phyloP scores from a whole-genome alignment of 2,113 vertebrate genomes.

The Percina caprodes region DNA sequence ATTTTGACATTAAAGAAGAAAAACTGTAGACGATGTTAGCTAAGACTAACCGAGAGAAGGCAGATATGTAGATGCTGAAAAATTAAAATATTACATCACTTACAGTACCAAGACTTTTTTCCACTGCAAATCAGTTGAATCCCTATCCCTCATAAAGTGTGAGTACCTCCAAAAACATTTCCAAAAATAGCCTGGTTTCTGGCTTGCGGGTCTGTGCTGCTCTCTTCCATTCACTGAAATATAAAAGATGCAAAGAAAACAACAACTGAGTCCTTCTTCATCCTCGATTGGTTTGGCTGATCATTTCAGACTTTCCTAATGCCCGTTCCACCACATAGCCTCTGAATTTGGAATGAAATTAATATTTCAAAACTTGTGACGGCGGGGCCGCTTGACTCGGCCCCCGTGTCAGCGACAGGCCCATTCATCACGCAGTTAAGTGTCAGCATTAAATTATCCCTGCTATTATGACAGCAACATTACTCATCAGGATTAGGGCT shows the following conservation, averaged over 20 bases:
- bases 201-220: background rate
- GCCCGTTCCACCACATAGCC: constrained; percentile 5
- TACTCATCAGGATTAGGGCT: constrained; percentile 93
- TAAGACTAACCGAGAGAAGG: background rate
- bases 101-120: background rate
- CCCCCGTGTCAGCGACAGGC: constrained; percentile 85
- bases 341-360: constrained; percentile 83
- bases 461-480: constrained; percentile 97
- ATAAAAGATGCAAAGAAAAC: constrained; percentile 9
- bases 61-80: background rate
- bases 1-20: background rate
- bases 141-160: too few relatives aligned
- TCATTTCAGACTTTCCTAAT: background rate
- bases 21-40: background rate
- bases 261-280: constrained; percentile 10
- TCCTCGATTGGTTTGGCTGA: constrained; percentile 11
- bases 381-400: constrained; percentile 76
- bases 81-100: background rate
- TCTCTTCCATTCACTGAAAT: background rate
- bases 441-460: constrained; percentile 95
- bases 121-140: background rate
- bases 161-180: background rate
- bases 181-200: background rate
- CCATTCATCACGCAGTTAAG: constrained; percentile 93
- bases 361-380: constrained; percentile 90